phyloP scores from a whole-genome alignment of 2,888 invertebrate species.

The Sphecodes monilicornis region DNA sequence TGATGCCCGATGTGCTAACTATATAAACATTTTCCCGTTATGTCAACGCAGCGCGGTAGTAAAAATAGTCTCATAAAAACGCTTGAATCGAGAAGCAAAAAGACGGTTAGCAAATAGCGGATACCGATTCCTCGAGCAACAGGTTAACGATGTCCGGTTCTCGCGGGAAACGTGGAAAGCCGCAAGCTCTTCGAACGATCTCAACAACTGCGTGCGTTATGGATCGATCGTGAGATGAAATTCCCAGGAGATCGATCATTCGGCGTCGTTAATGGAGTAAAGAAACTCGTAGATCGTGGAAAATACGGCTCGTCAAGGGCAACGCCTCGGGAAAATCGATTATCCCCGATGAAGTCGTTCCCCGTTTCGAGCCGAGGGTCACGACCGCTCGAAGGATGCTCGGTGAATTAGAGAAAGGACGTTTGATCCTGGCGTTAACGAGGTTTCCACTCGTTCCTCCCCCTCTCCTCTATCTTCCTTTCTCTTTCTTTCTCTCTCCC shows the following conservation, averaged over 20 bases:
- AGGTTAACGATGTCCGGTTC: neutral
- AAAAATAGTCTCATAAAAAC: neutral
- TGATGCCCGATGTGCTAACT: neutral
- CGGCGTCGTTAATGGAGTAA: conserved; percentile 8
- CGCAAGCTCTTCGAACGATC: neutral
- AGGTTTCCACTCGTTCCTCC: conserved; percentile 15
- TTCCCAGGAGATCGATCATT: conserved; percentile 13
- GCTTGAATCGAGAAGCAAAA: neutral
- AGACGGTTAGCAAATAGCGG: neutral
- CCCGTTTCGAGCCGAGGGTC: conserved; percentile 19
- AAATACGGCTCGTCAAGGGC: conserved; percentile 36
- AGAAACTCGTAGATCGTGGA: conserved; percentile 14
- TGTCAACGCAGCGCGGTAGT: neutral
- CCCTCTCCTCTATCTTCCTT: neutral
- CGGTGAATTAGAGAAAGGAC: conserved; percentile 28
- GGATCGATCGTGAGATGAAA: neutral
- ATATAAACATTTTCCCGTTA: neutral
- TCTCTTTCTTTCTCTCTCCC: neutral
- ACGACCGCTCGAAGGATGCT: conserved; percentile 32
- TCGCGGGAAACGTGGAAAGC: neutral
- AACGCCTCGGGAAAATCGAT: conserved; percentile 42
- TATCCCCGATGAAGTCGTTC: conserved; percentile 29
- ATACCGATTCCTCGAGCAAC: neutral
- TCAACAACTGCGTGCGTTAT: neutral
- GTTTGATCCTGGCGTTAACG: conserved; percentile 50